Conservation (phyloP, 1,140 invertebrate genomes). For the Lutraria rhynchaena region DNA sequence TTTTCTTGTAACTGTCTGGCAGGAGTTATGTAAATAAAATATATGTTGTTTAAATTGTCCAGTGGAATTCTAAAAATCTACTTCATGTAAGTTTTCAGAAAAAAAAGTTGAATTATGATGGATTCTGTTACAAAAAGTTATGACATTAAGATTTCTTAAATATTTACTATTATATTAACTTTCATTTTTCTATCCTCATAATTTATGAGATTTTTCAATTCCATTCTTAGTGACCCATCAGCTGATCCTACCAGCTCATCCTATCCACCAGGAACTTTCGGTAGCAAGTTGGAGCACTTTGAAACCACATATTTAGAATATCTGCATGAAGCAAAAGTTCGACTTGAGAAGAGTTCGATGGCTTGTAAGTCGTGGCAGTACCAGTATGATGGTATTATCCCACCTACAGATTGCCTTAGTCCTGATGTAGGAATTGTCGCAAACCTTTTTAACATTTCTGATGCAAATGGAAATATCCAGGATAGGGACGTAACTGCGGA, state of each 20-base stretch:
- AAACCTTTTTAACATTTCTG: not conserved
- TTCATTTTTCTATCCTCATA: too few relatives aligned
- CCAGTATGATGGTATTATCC: constrained; percentile 87
- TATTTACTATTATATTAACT: too few relatives aligned
- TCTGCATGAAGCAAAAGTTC: constrained; percentile 90
- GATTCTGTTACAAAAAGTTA: too few relatives aligned
- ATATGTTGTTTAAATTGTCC: too few relatives aligned
- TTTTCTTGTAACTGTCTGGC: too few relatives aligned
- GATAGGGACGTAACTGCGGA: constrained; percentile 12
- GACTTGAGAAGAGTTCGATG: constrained; percentile 88
- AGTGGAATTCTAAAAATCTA: too few relatives aligned
- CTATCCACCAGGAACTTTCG: constrained; percentile 61
- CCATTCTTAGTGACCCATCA: constrained; percentile 51
- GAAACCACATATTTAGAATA: constrained; percentile 82
- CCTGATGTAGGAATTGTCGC: not conserved
- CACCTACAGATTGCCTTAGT: constrained; percentile 78
- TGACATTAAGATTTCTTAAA: too few relatives aligned
- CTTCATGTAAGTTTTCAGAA: too few relatives aligned
- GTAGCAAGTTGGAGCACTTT: constrained; percentile 66
- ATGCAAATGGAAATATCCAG: not conserved
- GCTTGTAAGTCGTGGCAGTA: constrained; percentile 91
- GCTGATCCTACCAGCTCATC: constrained; percentile 50
- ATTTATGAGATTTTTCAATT: too few relatives aligned
- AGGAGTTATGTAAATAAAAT: too few relatives aligned
- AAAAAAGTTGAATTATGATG: too few relatives aligned